phyloP scores from a whole-genome alignment of 2,888 invertebrate genomes.

The Chesias legatella region DNA sequence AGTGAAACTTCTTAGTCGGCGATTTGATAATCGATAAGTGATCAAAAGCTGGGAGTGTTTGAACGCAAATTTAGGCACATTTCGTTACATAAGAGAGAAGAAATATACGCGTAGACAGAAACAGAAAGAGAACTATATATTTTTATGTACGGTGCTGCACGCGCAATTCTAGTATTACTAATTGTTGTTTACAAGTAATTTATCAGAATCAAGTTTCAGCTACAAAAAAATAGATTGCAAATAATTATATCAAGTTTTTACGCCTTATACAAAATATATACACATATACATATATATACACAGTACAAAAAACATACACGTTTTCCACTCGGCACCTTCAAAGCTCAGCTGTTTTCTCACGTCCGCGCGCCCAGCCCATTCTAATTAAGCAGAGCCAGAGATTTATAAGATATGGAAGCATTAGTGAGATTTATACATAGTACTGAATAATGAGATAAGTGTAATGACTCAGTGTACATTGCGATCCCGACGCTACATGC shows the following conservation, averaged over 20 bases:
- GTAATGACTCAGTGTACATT: constrained; percentile 48
- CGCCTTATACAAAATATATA: not conserved
- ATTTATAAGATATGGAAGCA: constrained; percentile 77
- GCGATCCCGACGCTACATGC: constrained; percentile 15
- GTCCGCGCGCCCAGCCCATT: constrained; percentile 45
- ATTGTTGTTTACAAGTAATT: too few species aligned
- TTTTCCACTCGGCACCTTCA: constrained; percentile 31
- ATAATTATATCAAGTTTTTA: too few species aligned
- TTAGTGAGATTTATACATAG: constrained; percentile 74
- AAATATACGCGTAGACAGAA: too few species aligned
- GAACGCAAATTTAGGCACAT: too few species aligned
- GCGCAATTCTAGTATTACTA: too few species aligned
- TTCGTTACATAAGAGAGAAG: too few species aligned
- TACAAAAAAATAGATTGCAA: constrained; percentile 2
- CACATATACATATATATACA: not conserved
- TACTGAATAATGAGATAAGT: constrained; percentile 71
- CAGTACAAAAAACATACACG: constrained; percentile 7
- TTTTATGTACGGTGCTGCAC: too few species aligned
- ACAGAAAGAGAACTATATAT: too few species aligned
- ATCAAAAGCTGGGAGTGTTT: too few species aligned
- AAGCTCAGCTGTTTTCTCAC: constrained; percentile 22
- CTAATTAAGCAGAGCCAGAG: constrained; percentile 72
- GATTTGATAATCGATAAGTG: too few species aligned
- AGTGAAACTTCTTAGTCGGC: too few species aligned
- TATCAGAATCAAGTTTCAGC: too few species aligned